Percentiles rank a stretch among this genome's conserved stretches.
phyloP scores from a whole-genome alignment of 2,888 invertebrate genomes.

The Marronus borbonicus region DNA sequence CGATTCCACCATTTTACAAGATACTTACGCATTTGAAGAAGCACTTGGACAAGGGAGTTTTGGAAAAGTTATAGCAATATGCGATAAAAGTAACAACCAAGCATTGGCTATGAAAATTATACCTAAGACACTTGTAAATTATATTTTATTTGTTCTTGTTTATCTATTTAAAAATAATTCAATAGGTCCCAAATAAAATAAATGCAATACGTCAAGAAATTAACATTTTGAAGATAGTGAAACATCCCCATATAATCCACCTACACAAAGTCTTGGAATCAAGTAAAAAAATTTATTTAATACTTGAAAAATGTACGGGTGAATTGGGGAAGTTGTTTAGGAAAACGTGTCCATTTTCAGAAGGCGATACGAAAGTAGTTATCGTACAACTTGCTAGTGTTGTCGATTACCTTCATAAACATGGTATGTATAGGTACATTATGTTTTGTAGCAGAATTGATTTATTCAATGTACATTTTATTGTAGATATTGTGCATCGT shows the following conservation, averaged over 20 bases:
- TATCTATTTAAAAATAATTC: background rate
- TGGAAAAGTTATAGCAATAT: conserved; percentile 67
- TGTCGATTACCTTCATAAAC: conserved; percentile 70
- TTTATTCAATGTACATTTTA: conserved; percentile 24
- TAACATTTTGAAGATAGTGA: conserved; percentile 72
- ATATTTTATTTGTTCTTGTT: background rate
- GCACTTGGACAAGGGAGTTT: conserved; percentile 69
- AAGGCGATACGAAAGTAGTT: conserved; percentile 65
- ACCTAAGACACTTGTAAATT: conserved; percentile 61
- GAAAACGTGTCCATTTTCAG: conserved; percentile 64
- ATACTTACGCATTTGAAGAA: conserved; percentile 66
- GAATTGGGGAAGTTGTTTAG: conserved; percentile 70
- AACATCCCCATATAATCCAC: conserved; percentile 73
- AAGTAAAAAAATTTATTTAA: conserved; percentile 72
- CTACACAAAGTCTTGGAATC: conserved; percentile 74
- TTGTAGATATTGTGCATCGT: conserved; percentile 70
- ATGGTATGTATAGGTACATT: conserved; percentile 62
- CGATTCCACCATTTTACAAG: conserved; percentile 63
- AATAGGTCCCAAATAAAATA: conserved; percentile 58
- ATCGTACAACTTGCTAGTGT: conserved; percentile 67
- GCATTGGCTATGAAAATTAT: conserved; percentile 71
- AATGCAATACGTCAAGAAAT: conserved; percentile 72
- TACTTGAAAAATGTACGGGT: conserved; percentile 73
- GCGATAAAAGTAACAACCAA: conserved; percentile 64
- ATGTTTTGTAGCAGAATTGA: conserved; percentile 12